phyloP scores from a whole-genome alignment of 2,113 vertebrate genomes.

The Mustela nigripes region DNA sequence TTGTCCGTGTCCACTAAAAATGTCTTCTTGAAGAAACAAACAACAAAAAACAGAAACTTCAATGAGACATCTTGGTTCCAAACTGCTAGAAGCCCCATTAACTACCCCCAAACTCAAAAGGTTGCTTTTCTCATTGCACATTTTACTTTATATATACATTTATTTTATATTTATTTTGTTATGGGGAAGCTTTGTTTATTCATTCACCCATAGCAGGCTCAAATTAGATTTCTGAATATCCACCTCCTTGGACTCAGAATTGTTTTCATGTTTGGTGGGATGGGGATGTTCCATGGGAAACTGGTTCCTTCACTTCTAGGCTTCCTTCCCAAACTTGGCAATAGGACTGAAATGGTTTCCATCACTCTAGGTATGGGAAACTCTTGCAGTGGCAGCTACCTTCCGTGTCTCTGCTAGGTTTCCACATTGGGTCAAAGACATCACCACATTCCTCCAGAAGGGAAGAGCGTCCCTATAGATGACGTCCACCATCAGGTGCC shows the following conservation, averaged over 20 bases:
- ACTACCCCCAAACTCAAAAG: neutral
- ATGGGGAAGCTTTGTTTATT: constrained; percentile 3
- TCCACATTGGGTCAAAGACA: neutral
- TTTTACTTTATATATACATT: constrained; percentile 34
- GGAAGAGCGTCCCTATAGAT: neutral
- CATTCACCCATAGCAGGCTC: neutral
- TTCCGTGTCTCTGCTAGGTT: neutral
- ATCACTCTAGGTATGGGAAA: neutral
- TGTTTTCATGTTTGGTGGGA: neutral
- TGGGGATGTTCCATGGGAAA: fast-evolving
- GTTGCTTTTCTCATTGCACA: neutral
- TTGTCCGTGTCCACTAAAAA: neutral
- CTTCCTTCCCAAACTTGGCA: neutral
- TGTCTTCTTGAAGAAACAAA: neutral
- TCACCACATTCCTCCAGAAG: neutral
- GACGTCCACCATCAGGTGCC: neutral
- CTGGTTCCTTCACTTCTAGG: neutral
- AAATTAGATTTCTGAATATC: neutral
- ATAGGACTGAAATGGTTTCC: neutral
- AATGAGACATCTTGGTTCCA: neutral
- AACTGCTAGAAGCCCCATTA: neutral
- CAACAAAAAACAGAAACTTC: neutral
- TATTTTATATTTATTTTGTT: neutral
- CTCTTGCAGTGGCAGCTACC: neutral
- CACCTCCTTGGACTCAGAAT: neutral